These are phyloP conservation scores for Oxygymnocypris stewartii DNA, from an alignment of 2,113 vertebrate species.

Conservation along the genomic window DNA sequence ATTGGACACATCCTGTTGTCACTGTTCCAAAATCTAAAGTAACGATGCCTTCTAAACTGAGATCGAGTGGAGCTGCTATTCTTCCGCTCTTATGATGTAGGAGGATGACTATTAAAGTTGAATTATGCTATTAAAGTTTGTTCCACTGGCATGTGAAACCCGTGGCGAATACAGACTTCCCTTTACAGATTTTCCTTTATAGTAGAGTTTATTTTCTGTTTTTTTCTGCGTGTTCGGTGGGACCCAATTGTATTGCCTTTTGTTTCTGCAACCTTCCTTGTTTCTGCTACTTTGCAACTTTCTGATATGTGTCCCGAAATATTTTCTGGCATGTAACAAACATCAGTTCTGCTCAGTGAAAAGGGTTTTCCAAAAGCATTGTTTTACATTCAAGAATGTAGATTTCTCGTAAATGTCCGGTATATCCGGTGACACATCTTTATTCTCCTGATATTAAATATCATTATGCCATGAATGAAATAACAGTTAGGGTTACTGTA, in stretches of 20 bases:
- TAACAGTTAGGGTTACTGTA: background rate
- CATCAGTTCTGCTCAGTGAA: background rate
- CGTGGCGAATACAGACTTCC: background rate
- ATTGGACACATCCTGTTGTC: conserved; percentile 2
- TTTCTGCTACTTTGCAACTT: background rate
- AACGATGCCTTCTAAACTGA: background rate
- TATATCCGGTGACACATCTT: background rate
- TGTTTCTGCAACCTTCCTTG: background rate
- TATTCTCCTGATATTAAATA: background rate
- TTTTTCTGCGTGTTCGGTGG: background rate
- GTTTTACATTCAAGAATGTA: background rate
- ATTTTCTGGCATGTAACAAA: background rate
- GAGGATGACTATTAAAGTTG: background rate
- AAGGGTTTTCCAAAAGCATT: background rate
- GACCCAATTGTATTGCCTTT: background rate
- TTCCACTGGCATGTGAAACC: background rate
- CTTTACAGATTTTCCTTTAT: background rate
- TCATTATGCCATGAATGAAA: background rate
- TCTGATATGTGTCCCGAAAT: background rate
- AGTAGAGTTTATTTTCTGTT: background rate
- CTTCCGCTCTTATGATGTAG: background rate
- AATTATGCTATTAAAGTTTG: background rate
- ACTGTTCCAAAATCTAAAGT: background rate
- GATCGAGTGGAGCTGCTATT: background rate
- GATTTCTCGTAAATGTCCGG: background rate